phyloP scores from a whole-genome alignment of 1,140 invertebrate genomes.

The Microplitis mediator region DNA sequence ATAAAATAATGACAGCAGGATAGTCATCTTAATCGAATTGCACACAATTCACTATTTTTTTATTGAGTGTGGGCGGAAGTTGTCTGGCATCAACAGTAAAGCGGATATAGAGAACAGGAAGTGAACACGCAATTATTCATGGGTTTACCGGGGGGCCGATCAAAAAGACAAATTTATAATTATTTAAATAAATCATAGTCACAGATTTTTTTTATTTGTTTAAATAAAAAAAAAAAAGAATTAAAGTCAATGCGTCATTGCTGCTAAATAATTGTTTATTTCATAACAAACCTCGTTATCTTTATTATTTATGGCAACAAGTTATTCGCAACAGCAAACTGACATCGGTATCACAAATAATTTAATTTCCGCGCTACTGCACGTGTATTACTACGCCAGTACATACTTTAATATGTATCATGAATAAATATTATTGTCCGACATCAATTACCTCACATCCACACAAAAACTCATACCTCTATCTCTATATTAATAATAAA shows the following conservation, averaged over 20 bases:
- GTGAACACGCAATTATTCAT: constrained; percentile 31
- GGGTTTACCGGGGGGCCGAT: constrained; percentile 11
- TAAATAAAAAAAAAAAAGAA: too few relatives aligned
- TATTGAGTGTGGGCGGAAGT: constrained; percentile 30
- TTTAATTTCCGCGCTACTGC: constrained; percentile 23
- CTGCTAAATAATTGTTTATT: too few relatives aligned
- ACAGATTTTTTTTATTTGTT: too few relatives aligned
- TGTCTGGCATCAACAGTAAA: constrained; percentile 15
- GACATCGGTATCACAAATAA: constrained; percentile 19
- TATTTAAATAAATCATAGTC: background rate
- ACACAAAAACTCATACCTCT: too few relatives aligned
- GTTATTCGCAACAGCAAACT: background rate
- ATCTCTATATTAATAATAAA: too few relatives aligned
- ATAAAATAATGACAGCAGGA: background rate
- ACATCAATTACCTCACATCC: background rate
- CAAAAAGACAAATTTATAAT: constrained; percentile 5
- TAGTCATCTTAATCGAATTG: constrained; percentile 22
- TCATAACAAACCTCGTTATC: too few relatives aligned
- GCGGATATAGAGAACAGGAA: constrained; percentile 27
- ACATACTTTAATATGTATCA: background rate
- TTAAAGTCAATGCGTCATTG: too few relatives aligned
- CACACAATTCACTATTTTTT: constrained; percentile 21
- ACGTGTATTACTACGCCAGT: constrained; percentile 8
- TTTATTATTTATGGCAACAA: background rate
- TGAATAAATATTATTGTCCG: background rate